Evolutionary conservation across 2,797 vertebrate genomes (phyloP).

Genomic region (Bucorvus abyssinicus): DNA sequence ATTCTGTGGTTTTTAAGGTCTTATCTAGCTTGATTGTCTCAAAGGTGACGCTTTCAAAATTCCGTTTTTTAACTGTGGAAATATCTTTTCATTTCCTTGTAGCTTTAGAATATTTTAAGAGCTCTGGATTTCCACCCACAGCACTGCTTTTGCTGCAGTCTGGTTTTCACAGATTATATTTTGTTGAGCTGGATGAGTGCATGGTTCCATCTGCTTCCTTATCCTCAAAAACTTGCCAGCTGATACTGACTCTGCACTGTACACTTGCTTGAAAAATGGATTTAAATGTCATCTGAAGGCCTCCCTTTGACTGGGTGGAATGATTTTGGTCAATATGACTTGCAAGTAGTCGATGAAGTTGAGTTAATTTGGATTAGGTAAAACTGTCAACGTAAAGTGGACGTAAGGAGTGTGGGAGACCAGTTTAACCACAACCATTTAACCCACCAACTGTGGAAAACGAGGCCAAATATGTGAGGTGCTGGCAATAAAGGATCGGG

Average conservation of each 20-base stretch:
- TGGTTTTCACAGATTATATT: neutral
- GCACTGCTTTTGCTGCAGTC: neutral
- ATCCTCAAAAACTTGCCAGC: neutral
- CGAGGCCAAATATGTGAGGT: neutral
- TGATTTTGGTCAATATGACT: neutral
- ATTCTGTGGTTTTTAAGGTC: neutral
- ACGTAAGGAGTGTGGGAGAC: neutral
- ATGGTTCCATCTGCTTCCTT: constrained; percentile 35
- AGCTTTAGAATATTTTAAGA: neutral
- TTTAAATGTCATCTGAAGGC: neutral
- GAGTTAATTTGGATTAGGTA: neutral
- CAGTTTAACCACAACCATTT: neutral
- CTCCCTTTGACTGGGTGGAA: neutral
- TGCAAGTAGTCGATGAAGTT: neutral
- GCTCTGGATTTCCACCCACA: constrained; percentile 39
- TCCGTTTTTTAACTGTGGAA: neutral
- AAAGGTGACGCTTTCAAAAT: neutral
- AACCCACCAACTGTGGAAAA: neutral
- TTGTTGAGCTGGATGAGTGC: neutral
- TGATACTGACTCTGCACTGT: neutral
- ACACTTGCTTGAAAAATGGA: neutral
- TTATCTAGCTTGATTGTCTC: neutral
- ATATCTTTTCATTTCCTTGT: neutral
- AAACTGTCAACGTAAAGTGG: neutral
- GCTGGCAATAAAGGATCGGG: neutral